Conservation (phyloP, 92 coral and sea anemone species). For the Chrysogorgia sp. region DNA sequence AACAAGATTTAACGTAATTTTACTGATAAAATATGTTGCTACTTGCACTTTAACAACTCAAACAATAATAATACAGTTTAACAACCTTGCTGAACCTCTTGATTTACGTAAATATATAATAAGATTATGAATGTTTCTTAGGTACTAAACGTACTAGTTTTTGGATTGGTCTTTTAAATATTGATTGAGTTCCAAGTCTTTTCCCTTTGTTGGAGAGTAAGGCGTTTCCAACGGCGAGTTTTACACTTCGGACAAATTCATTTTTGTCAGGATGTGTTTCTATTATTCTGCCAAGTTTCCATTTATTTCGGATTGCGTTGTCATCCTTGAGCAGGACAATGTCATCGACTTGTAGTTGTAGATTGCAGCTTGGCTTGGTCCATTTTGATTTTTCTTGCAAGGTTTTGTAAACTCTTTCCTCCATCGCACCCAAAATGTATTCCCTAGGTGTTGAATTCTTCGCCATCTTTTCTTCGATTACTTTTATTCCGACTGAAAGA, state of each 20-base stretch:
- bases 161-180: constrained; percentile 34
- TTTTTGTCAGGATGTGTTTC: constrained; percentile 26
- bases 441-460: constrained; percentile 16
- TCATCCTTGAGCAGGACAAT: constrained; percentile 43
- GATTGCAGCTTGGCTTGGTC: constrained; percentile 25
- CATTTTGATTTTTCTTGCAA: constrained; percentile 30
- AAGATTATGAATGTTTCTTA: not conserved
- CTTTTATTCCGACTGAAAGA: not conserved
- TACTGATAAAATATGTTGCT: constrained; percentile 20
- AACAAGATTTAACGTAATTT: not conserved
- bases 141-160: constrained; percentile 31
- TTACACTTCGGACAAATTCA: constrained; percentile 37
- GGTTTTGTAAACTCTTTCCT: constrained; percentile 16
- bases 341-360: constrained; percentile 45
- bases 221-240: constrained; percentile 31
- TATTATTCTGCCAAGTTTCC: constrained; percentile 28
- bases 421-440: constrained; percentile 44
- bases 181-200: constrained; percentile 23
- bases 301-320: constrained; percentile 21
- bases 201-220: constrained; percentile 16
- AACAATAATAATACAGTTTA: not conserved
- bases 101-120: constrained; percentile 7
- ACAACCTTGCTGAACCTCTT: not conserved
- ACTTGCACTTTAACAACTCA: constrained; percentile 1
- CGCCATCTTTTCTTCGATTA: constrained; percentile 33